Percentiles rank a stretch among this genome's conserved stretches.
phyloP scores from a whole-genome alignment of 2,888 invertebrate genomes.

The Epirrita christyi region DNA sequence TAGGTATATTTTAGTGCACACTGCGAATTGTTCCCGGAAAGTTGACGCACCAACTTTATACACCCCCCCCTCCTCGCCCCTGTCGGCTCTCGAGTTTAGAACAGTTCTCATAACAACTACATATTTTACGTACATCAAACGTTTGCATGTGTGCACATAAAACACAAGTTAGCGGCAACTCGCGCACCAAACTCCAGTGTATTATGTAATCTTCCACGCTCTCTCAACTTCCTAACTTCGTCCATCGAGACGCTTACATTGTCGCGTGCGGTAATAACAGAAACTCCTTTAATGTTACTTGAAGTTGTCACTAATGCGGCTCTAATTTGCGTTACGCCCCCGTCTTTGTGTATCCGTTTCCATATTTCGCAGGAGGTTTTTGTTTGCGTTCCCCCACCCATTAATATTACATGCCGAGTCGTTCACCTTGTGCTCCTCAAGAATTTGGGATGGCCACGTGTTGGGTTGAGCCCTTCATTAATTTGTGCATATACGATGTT shows the following conservation, averaged over 20 bases:
- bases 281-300: slow-evolving; percentile 61
- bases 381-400: slow-evolving; percentile 48
- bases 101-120: slow-evolving; percentile 52
- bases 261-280: slow-evolving; percentile 61
- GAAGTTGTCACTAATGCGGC: slow-evolving; percentile 58
- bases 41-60: slow-evolving; percentile 54
- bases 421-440: slow-evolving; percentile 59
- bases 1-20: slow-evolving; percentile 65
- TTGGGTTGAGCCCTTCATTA: slow-evolving; percentile 44
- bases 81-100: slow-evolving; percentile 46
- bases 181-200: slow-evolving; percentile 51
- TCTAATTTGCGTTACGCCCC: slow-evolving; percentile 57
- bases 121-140: slow-evolving; percentile 46
- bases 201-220: slow-evolving; percentile 62
- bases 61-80: slow-evolving; percentile 35
- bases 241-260: slow-evolving; percentile 53
- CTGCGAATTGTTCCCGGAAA: slow-evolving; percentile 59
- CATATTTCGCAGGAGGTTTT: slow-evolving; percentile 49
- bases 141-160: slow-evolving; percentile 53
- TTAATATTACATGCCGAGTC: slow-evolving; percentile 55
- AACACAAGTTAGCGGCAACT: slow-evolving; percentile 59
- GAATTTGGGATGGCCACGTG: slow-evolving; percentile 52
- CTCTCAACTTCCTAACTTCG: slow-evolving; percentile 56
- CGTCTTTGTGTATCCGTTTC: slow-evolving; percentile 47
- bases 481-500: slow-evolving; percentile 34